Conservation (phyloP, 35 echinoderm and acorn worm genomes). For the Patiria miniata region DNA sequence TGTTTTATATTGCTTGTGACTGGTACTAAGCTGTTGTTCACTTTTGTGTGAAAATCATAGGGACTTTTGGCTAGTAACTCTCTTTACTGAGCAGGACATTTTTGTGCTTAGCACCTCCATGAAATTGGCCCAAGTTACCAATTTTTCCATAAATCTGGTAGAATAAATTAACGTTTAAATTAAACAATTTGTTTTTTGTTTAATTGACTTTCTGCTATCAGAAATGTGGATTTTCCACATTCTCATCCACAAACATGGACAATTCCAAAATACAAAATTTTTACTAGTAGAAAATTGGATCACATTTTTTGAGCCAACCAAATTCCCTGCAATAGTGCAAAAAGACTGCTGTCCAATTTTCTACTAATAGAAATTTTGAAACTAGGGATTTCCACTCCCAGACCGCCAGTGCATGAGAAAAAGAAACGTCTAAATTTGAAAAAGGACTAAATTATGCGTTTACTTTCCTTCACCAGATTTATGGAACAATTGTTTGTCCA, state of each 20-base stretch:
- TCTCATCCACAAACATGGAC: not conserved
- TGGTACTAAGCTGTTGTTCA: too few relatives aligned
- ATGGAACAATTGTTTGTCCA: not conserved
- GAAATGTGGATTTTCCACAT: not conserved
- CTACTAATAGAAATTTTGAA: too few relatives aligned
- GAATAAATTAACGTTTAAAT: not conserved
- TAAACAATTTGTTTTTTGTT: too few relatives aligned
- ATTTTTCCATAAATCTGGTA: not conserved
- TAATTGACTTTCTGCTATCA: not conserved
- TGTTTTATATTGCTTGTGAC: too few relatives aligned
- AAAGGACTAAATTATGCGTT: not conserved
- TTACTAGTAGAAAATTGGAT: too few relatives aligned
- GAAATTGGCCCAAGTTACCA: too few relatives aligned
- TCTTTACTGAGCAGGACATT: too few relatives aligned
- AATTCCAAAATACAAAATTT: conserved; percentile 1
- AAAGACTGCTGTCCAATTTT: not conserved
- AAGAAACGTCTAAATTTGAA: not conserved
- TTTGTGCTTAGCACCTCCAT: too few relatives aligned
- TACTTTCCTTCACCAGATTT: not conserved
- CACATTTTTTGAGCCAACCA: too few relatives aligned
- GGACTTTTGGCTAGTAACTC: too few relatives aligned
- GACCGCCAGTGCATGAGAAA: not conserved
- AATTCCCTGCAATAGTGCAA: not conserved
- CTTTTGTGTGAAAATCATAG: too few relatives aligned
- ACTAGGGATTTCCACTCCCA: too few relatives aligned